Conservation (phyloP, 2,888 invertebrate genomes). For the Microctonus hyperodae region DNA sequence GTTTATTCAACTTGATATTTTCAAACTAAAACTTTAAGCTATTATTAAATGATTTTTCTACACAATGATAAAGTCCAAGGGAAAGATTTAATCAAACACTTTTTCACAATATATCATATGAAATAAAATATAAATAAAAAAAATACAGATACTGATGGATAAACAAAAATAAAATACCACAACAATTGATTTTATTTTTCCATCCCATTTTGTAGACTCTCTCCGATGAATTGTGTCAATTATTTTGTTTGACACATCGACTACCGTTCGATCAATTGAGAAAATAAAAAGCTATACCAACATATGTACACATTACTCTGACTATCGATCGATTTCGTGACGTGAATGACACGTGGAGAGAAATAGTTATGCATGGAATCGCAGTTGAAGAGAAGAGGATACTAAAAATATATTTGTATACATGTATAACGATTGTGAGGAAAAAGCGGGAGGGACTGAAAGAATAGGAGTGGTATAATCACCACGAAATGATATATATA, state of each 20-base stretch:
- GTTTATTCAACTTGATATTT: background rate
- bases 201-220: conserved; percentile 36
- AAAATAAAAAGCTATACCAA: background rate
- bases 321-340: background rate
- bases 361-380: conserved; percentile 11
- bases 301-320: background rate
- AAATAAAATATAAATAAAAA: background rate
- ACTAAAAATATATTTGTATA: conserved; percentile 38
- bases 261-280: conserved; percentile 29
- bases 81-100: background rate
- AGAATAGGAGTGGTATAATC: conserved; percentile 3
- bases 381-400: background rate
- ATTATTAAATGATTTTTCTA: background rate
- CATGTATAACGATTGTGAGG: conserved; percentile 33
- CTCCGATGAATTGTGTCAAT: background rate
- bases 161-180: conserved; percentile 33
- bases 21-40: background rate
- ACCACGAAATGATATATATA: conserved; percentile 14
- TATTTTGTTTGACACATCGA: background rate
- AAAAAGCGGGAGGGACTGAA: conserved; percentile 18
- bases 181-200: conserved; percentile 40
- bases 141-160: background rate
- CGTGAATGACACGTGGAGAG: conserved; percentile 7
- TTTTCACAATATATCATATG: background rate
- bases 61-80: background rate